Conservation (phyloP, 64 coral and sea anemone genomes). For the Dendrophyllia cribrosa region DNA sequence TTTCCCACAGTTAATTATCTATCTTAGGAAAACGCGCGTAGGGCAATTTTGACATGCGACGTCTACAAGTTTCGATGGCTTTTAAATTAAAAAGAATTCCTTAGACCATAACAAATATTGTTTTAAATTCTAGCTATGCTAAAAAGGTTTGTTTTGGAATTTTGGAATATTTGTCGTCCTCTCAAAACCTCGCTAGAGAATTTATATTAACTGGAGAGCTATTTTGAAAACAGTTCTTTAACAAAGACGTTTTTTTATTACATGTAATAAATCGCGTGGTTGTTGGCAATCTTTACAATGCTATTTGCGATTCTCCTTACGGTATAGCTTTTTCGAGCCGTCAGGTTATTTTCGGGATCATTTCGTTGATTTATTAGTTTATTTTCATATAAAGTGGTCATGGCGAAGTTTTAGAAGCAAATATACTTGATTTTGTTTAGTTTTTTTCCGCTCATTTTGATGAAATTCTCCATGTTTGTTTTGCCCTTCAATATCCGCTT, state of each 20-base stretch:
- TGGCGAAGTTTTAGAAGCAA: conserved; percentile 7
- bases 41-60: not conserved
- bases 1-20: conserved; percentile 9
- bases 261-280: not conserved
- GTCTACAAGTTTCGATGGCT: not conserved
- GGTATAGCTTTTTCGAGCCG: not conserved
- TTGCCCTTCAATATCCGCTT: conserved; percentile 20
- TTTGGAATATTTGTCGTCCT: not conserved
- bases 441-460: not conserved
- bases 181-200: not conserved
- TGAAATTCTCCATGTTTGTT: conserved; percentile 4
- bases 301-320: not conserved
- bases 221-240: not conserved
- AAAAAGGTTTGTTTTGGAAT: too few relatives aligned
- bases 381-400: not conserved
- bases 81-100: not conserved
- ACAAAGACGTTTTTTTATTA: not conserved
- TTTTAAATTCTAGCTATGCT: too few relatives aligned
- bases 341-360: not conserved
- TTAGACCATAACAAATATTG: not conserved
- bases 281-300: not conserved
- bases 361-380: not conserved
- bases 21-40: not conserved
- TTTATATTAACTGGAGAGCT: not conserved
- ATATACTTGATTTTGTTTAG: not conserved